Conservation (phyloP, 2,888 invertebrate genomes). For the Amphipoea lucens region DNA sequence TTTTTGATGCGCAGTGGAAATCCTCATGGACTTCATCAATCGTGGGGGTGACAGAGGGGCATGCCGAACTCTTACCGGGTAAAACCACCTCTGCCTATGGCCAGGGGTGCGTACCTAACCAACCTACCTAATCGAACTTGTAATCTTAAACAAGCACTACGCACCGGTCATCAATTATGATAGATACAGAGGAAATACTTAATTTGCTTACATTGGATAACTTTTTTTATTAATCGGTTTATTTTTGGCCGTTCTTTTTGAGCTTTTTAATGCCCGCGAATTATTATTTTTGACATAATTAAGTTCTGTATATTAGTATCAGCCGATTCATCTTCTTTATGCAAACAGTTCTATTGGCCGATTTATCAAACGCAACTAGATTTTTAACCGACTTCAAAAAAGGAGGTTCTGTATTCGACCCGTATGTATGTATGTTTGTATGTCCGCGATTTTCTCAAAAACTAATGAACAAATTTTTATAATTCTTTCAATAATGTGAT, state of each 20-base stretch:
- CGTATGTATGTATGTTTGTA: too few species aligned
- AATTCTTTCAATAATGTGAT: too few species aligned
- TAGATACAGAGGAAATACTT: neutral
- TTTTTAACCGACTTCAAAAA: too few species aligned
- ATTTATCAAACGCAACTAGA: neutral
- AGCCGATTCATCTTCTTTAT: neutral
- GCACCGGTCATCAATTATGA: neutral
- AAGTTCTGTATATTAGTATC: neutral
- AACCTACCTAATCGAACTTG: neutral
- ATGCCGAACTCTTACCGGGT: too few species aligned
- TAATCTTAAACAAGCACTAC: neutral
- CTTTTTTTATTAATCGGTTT: neutral
- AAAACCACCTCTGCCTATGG: too few species aligned
- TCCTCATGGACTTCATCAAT: too few species aligned
- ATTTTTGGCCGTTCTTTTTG: neutral
- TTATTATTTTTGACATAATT: neutral
- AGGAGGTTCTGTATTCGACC: too few species aligned
- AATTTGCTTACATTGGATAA: neutral
- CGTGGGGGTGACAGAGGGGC: too few species aligned
- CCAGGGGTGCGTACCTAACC: neutral
- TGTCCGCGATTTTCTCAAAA: too few species aligned
- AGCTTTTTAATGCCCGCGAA: neutral
- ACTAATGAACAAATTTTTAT: too few species aligned
- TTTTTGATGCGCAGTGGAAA: too few species aligned
- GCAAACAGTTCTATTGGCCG: neutral